phyloP scores from a whole-genome alignment of 2,888 invertebrate genomes.

The Philaethria dido region DNA sequence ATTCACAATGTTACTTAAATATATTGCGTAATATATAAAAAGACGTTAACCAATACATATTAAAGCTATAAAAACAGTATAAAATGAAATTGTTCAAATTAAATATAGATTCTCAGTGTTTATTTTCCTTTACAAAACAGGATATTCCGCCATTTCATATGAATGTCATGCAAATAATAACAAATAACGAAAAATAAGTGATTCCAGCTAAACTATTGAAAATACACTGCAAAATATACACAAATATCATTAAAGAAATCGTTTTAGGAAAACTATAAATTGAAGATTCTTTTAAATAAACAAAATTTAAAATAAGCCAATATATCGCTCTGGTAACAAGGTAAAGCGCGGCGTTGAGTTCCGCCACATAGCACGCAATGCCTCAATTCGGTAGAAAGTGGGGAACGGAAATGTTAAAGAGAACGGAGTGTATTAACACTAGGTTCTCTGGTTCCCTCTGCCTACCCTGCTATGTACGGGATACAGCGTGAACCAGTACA shows the following conservation, averaged over 20 bases:
- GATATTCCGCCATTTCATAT: background rate
- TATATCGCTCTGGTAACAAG: too few relatives aligned
- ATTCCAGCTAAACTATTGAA: background rate
- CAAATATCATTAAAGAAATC: background rate
- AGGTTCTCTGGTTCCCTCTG: too few relatives aligned
- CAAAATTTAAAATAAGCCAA: too few relatives aligned
- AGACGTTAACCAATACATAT: conserved; percentile 12
- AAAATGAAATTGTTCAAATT: conserved; percentile 21
- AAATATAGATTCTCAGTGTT: conserved; percentile 14
- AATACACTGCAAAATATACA: conserved; percentile 6
- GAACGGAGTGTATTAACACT: too few relatives aligned
- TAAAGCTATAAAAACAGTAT: conserved; percentile 25
- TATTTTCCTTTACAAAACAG: background rate
- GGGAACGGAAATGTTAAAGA: too few relatives aligned
- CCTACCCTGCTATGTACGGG: too few relatives aligned
- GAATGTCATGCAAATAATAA: conserved; percentile 10
- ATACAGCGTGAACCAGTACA: too few relatives aligned
- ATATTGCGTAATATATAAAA: background rate
- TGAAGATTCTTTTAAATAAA: too few relatives aligned
- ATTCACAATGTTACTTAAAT: background rate
- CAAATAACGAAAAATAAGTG: conserved; percentile 7
- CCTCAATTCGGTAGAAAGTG: too few relatives aligned
- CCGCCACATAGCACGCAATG: too few relatives aligned
- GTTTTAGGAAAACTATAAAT: too few relatives aligned
- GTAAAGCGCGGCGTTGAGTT: too few relatives aligned